Conservation (phyloP, 2,797 vertebrate genomes). For the Anguilla marmorata region DNA sequence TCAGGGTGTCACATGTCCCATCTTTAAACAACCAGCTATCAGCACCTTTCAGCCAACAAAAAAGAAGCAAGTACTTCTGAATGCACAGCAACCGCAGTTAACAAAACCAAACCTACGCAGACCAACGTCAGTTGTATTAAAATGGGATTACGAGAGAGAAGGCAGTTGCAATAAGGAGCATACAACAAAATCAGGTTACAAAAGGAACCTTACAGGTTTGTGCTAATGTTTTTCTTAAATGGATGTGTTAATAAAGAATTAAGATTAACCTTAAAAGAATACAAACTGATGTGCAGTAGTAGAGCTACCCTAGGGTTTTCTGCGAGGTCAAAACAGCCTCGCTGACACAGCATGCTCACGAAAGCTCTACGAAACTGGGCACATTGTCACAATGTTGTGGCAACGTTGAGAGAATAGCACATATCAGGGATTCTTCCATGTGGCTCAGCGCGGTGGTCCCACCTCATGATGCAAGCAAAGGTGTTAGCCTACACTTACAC, state of each 20-base stretch:
- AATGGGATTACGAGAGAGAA: not conserved
- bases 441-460: too few relatives aligned
- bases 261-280: not conserved
- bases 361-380: too few relatives aligned
- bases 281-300: not conserved
- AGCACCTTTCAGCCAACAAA: not conserved
- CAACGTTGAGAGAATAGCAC: too few relatives aligned
- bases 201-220: not conserved
- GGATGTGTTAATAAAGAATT: not conserved
- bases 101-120: not conserved
- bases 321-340: too few relatives aligned
- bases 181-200: not conserved
- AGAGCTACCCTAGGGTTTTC: too few relatives aligned
- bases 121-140: not conserved
- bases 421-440: too few relatives aligned
- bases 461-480: too few relatives aligned
- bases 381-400: too few relatives aligned
- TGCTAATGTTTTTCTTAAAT: not conserved
- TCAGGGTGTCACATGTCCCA: not conserved
- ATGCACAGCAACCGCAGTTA: not conserved
- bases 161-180: not conserved
- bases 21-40: not conserved
- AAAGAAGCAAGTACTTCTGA: not conserved
- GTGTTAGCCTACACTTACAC: too few relatives aligned
- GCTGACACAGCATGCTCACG: too few relatives aligned